Percentiles rank a stretch among this genome's conserved stretches.
phyloP scores from a whole-genome alignment of 2,888 invertebrate species.

The Scelioninae gen. 2 region DNA sequence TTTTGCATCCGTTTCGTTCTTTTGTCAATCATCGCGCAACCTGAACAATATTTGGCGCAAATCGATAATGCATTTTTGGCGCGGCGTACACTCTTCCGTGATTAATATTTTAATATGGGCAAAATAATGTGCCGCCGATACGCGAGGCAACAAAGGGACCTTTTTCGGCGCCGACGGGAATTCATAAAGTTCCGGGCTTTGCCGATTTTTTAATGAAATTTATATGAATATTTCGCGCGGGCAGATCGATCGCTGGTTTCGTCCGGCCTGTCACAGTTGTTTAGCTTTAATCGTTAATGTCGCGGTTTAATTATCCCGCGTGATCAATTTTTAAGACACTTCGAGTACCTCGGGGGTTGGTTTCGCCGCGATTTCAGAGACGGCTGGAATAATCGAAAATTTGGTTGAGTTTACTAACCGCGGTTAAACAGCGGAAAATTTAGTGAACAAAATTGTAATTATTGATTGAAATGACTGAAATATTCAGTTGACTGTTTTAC shows the following conservation, averaged over 20 bases:
- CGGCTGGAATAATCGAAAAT: too few relatives aligned
- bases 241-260: constrained; percentile 5
- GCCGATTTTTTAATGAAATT: constrained; percentile 53
- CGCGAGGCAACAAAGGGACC: constrained; percentile 49
- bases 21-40: constrained; percentile 52
- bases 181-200: constrained; percentile 51
- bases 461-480: too few relatives aligned
- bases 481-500: too few relatives aligned
- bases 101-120: constrained; percentile 59
- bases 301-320: constrained; percentile 32
- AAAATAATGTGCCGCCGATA: constrained; percentile 58
- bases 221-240: constrained; percentile 46
- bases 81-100: constrained; percentile 26
- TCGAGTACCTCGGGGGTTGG: neutral
- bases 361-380: too few relatives aligned
- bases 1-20: constrained; percentile 43
- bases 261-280: constrained; percentile 19
- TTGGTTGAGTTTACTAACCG: too few relatives aligned
- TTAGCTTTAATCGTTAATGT: constrained; percentile 28
- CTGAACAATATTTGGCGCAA: constrained; percentile 46
- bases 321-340: constrained; percentile 4
- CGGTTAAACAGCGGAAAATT: too few relatives aligned
- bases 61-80: constrained; percentile 57
- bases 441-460: too few relatives aligned
- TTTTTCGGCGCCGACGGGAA: constrained; percentile 43